Percentiles rank a stretch among this genome's conserved stretches.
Conservation (phyloP, 2,888 invertebrate genomes). For the Epistrophella euchroma region DNA sequence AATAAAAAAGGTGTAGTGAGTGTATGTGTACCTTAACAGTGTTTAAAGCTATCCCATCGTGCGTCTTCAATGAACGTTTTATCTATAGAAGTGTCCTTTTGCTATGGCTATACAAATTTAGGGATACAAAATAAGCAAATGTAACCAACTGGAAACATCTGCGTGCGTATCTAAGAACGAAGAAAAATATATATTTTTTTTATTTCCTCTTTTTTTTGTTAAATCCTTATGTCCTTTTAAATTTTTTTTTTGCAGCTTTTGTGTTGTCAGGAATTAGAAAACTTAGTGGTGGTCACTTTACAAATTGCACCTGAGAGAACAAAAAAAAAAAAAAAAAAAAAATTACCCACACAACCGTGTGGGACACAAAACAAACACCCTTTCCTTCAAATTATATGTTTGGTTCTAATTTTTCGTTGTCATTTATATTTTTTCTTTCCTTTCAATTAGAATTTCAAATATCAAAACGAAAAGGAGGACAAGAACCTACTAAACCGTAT, state of each 20-base stretch:
- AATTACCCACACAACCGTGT: not conserved
- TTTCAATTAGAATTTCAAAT: conserved; percentile 74
- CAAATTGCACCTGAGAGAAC: conserved; percentile 71
- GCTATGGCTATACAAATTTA: conserved; percentile 17
- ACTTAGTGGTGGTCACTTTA: conserved; percentile 69
- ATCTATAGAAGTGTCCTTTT: conserved; percentile 21
- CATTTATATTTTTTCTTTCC: conserved; percentile 23
- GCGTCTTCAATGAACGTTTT: conserved; percentile 15
- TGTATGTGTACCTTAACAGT: conserved; percentile 38
- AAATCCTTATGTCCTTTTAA: conserved; percentile 64
- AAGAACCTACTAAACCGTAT: conserved; percentile 56
- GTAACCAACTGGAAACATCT: conserved; percentile 70
- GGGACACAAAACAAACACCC: conserved; percentile 32
- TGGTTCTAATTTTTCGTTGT: conserved; percentile 63
- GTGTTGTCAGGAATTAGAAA: conserved; percentile 63
- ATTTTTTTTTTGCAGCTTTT: conserved; percentile 45
- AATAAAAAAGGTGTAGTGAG: conserved; percentile 36
- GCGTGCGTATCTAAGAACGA: conserved; percentile 55
- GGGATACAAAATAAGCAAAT: conserved; percentile 49
- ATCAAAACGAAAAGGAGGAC: conserved; percentile 10
- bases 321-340: not conserved
- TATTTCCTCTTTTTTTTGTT: conserved; percentile 28
- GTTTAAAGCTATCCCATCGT: conserved; percentile 55
- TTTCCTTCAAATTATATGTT: conserved; percentile 66
- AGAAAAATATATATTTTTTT: conserved; percentile 5